These are phyloP conservation scores for Zapus hudsonius DNA, from an alignment of 2,113 vertebrate species.

Conservation along the genomic window DNA sequence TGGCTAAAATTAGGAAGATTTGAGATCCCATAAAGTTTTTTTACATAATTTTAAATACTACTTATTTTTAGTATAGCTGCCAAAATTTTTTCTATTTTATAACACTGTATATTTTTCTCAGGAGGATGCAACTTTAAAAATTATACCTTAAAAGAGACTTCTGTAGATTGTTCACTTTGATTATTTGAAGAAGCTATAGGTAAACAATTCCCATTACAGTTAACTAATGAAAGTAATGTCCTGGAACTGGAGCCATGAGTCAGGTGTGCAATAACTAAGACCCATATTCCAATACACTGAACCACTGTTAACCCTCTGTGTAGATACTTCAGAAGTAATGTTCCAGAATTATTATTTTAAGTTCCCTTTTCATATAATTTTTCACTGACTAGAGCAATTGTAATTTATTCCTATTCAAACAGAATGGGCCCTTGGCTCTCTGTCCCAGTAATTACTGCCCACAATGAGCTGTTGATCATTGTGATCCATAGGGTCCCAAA, in stretches of 20 bases:
- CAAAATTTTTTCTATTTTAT: background rate
- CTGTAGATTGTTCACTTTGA: background rate
- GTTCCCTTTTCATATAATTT: background rate
- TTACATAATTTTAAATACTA: background rate
- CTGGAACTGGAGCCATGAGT: background rate
- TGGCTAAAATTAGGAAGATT: background rate
- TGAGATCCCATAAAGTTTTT: background rate
- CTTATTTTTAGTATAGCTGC: background rate
- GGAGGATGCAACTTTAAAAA: background rate
- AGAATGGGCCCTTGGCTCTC: no score
- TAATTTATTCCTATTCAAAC: background rate
- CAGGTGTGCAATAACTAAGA: background rate
- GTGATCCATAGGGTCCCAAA: no score
- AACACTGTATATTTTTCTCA: background rate
- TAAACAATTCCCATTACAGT: background rate
- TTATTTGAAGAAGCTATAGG: background rate
- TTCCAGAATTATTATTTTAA: background rate
- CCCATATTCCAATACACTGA: background rate
- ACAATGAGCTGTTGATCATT: no score
- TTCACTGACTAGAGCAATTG: background rate
- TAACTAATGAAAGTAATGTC: background rate
- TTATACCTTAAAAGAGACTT: background rate
- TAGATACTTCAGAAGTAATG: background rate
- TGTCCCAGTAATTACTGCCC: no score
- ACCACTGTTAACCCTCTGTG: background rate